A percentile compares a stretch with the other conserved stretches of the same genome.
phyloP scores from a whole-genome alignment of 2,113 vertebrate species.

The Orientallactaga bullata region DNA sequence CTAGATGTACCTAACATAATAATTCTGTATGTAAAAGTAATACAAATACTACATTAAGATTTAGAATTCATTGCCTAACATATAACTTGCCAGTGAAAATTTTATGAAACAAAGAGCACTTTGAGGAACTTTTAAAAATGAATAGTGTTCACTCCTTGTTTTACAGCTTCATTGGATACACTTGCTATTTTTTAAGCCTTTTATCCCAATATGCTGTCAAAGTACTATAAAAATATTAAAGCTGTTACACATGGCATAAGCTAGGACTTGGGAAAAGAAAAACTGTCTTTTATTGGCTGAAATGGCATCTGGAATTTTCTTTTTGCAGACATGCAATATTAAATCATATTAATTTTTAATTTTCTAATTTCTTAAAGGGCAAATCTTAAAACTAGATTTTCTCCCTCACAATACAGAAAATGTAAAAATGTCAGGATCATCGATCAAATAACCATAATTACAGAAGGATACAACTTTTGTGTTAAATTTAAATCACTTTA shows the following conservation, averaged over 20 bases:
- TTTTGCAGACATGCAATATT: constrained; percentile 64
- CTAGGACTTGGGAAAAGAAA: background rate
- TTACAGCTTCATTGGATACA: constrained; percentile 51
- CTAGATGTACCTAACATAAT: background rate
- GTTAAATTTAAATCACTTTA: constrained; percentile 72
- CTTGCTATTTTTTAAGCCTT: constrained; percentile 68
- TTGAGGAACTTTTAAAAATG: constrained; percentile 45
- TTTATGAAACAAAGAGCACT: background rate
- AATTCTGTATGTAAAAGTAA: constrained; percentile 39
- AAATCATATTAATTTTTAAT: constrained; percentile 85
- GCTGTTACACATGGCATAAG: background rate
- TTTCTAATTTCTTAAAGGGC: constrained; percentile 82
- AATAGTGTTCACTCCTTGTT: constrained; percentile 25
- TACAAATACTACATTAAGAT: background rate
- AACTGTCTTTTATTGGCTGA: constrained; percentile 62
- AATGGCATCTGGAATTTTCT: constrained; percentile 77
- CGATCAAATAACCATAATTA: constrained; percentile 78
- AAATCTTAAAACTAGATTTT: constrained; percentile 79
- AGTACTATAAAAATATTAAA: constrained; percentile 77
- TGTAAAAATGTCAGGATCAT: constrained; percentile 80
- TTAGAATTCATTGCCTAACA: accelerated
- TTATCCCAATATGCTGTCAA: constrained; percentile 65
- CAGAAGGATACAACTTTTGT: constrained; percentile 60
- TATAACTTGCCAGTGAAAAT: background rate
- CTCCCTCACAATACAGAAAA: constrained; percentile 71